These are phyloP conservation scores for Aporrectodea caliginosa DNA, from an alignment of 1,140 invertebrate genomes.

Conservation along the genomic window DNA sequence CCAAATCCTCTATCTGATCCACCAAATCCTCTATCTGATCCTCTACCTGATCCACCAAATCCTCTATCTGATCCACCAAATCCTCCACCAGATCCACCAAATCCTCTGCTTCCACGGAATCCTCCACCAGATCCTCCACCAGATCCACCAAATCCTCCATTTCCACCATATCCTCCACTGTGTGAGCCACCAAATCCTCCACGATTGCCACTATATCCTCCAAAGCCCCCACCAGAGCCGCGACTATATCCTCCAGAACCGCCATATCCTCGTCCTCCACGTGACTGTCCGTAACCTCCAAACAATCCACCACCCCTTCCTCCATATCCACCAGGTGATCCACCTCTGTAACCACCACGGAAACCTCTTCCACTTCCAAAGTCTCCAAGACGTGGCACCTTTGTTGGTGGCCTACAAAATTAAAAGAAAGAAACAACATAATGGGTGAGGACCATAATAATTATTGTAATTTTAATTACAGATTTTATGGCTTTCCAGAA, in stretches of 20 bases:
- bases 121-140: background rate
- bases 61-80: background rate
- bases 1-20: no score
- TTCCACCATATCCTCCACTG: background rate
- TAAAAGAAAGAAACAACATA: background rate
- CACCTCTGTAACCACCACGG: slow-evolving; percentile 13
- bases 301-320: slow-evolving; percentile 18
- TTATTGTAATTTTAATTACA: no score
- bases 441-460: background rate
- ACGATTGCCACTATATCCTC: background rate
- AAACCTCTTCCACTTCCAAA: slow-evolving; percentile 15
- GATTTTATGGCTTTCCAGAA: no score
- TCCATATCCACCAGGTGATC: slow-evolving; percentile 10
- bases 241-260: slow-evolving; percentile 8
- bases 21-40: no score
- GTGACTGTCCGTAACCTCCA: background rate
- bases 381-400: slow-evolving; percentile 2
- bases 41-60: background rate
- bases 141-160: background rate
- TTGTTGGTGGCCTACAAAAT: background rate
- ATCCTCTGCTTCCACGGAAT: background rate
- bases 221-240: slow-evolving; percentile 8
- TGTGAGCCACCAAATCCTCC: background rate
- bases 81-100: background rate
- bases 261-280: slow-evolving; percentile 1